Percentiles rank a stretch among this genome's conserved stretches.
Evolutionary conservation across 2,797 vertebrate genomes (phyloP).

Genomic region (Chloroceryle inda): DNA sequence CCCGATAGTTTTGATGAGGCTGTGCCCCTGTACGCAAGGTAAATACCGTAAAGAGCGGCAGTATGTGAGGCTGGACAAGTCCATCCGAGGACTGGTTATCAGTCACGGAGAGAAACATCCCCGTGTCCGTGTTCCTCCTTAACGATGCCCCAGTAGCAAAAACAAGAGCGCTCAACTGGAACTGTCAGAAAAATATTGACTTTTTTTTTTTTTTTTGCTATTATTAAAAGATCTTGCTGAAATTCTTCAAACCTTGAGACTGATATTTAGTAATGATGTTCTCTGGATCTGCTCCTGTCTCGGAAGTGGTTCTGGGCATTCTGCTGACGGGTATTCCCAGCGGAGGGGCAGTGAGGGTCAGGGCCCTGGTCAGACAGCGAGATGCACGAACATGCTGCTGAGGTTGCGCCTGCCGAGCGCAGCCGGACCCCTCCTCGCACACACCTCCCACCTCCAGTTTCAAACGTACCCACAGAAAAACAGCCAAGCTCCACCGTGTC

Average conservation of each 20-base stretch:
- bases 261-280: conserved; percentile 75
- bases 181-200: conserved; percentile 57
- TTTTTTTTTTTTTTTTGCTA: conserved; percentile 15
- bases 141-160: conserved; percentile 14
- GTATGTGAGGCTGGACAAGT: conserved; percentile 7
- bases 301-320: conserved; percentile 83
- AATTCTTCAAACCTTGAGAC: conserved; percentile 50
- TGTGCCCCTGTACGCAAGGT: neutral
- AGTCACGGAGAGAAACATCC: conserved; percentile 7
- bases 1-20: conserved; percentile 26
- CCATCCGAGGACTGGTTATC: neutral
- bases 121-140: neutral
- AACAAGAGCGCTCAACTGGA: neutral
- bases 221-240: conserved; percentile 44
- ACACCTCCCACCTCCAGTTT: neutral
- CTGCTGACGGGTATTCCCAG: conserved; percentile 85
- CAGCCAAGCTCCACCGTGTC: neutral
- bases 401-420: conserved; percentile 64
- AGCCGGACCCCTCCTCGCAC: conserved; percentile 61
- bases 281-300: conserved; percentile 85
- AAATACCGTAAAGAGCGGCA: neutral
- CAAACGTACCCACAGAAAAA: neutral
- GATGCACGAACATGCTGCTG: conserved; percentile 78
- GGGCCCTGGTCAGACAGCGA: conserved; percentile 72
- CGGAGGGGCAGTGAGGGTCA: conserved; percentile 83